Conservation (phyloP, 2,888 invertebrate species). For the Falcaria lacertinaria region DNA sequence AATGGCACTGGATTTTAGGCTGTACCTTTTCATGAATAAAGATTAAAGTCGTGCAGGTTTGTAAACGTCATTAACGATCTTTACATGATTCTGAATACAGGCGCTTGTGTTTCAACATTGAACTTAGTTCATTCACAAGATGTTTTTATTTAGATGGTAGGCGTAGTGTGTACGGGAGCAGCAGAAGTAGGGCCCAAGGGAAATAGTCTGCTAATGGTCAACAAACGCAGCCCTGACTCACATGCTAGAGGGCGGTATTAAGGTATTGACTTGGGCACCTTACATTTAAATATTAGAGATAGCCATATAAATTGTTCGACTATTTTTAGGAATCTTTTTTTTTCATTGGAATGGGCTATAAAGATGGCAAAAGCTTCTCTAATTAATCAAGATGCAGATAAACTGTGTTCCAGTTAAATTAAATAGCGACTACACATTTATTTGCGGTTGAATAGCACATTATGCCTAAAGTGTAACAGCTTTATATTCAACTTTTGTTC, state of each 20-base stretch:
- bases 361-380: too few species aligned
- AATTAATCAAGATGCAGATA: too few species aligned
- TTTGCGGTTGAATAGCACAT: too few species aligned
- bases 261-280: not conserved
- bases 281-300: too few species aligned
- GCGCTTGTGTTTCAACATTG: not conserved
- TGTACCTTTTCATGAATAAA: not conserved
- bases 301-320: too few species aligned
- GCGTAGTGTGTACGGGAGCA: not conserved
- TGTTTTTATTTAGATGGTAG: not conserved
- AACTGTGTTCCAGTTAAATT: too few species aligned
- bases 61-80: not conserved
- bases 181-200: conserved; percentile 1
- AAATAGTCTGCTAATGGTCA: conserved; percentile 18
- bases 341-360: too few species aligned
- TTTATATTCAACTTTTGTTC: too few species aligned
- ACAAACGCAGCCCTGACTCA: conserved; percentile 16
- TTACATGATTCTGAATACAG: conserved; percentile 1
- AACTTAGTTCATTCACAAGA: not conserved
- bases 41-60: not conserved
- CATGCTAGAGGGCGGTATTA: conserved; percentile 2
- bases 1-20: not conserved
- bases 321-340: too few species aligned
- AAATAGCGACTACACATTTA: too few species aligned
- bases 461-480: too few species aligned